Evolutionary conservation across 2,113 vertebrate species (phyloP).

Genomic region (Periophthalmodon schlosseri): DNA sequence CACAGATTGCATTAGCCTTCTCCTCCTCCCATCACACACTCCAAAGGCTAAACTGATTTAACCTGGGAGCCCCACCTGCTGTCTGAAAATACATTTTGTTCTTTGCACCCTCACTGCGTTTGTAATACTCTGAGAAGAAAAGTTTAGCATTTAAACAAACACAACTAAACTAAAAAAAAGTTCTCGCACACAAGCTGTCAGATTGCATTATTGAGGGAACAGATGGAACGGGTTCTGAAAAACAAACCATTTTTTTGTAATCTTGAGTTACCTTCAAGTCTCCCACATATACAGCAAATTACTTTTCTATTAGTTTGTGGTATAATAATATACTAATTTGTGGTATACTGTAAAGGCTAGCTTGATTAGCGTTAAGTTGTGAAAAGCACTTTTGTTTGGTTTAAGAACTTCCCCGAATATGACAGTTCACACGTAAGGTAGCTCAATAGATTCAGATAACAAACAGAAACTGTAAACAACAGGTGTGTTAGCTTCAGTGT

Average conservation of each 20-base stretch:
- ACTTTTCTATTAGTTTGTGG: constrained; percentile 13
- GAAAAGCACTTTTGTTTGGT: neutral
- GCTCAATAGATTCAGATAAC: too few species aligned
- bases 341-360: neutral
- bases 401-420: neutral
- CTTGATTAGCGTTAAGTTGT: neutral
- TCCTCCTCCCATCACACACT: neutral
- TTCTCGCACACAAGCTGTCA: neutral
- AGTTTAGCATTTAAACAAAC: constrained; percentile 18
- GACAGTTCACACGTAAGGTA: too few species aligned
- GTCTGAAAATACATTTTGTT: constrained; percentile 25
- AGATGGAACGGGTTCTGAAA: constrained; percentile 1
- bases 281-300: constrained; percentile 11
- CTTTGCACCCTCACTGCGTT: constrained; percentile 29
- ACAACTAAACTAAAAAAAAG: neutral
- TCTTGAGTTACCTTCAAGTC: constrained; percentile 18
- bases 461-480: too few species aligned
- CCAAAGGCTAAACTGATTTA: constrained; percentile 25
- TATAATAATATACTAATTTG: constrained; percentile 8
- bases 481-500: too few species aligned
- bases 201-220: constrained; percentile 1
- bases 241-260: constrained; percentile 19
- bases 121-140: constrained; percentile 15
- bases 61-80: constrained; percentile 24
- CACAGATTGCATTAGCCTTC: too few species aligned